A percentile compares a stretch with the other conserved stretches of the same genome.
phyloP scores from a whole-genome alignment of 2,113 vertebrate species.

The Amazona guildingii region DNA sequence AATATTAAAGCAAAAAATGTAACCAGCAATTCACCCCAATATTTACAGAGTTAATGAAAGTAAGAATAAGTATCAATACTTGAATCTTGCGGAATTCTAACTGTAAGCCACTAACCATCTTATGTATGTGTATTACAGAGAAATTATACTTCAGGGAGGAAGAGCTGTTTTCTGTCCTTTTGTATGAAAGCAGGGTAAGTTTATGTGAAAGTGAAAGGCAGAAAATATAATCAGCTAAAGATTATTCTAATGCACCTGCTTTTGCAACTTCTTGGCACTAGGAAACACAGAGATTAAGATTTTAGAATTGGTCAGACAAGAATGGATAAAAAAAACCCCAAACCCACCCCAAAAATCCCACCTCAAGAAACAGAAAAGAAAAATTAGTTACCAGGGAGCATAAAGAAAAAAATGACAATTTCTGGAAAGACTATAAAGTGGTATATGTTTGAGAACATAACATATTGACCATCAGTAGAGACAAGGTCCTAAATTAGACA shows the following conservation, averaged over 20 bases:
- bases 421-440: not conserved
- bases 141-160: not conserved
- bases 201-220: not conserved
- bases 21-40: not conserved
- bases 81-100: not conserved
- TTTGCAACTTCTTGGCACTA: not conserved
- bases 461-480: fast-evolving
- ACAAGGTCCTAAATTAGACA: not conserved
- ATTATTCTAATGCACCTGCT: not conserved
- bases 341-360: fast-evolving
- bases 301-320: not conserved
- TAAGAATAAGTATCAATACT: not conserved
- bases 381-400: not conserved
- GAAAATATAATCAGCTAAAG: not conserved
- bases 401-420: not conserved
- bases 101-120: not conserved
- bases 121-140: not conserved
- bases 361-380: not conserved
- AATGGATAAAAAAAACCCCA: not conserved
- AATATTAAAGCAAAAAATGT: not conserved
- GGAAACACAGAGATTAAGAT: not conserved
- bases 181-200: not conserved
- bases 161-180: not conserved
- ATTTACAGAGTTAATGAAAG: not conserved
- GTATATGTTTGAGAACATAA: not conserved